Percentiles rank a stretch among this genome's conserved stretches.
Evolutionary conservation across 92 coral and sea anemone genomes (phyloP).

Genomic region (Porites evermanni): DNA sequence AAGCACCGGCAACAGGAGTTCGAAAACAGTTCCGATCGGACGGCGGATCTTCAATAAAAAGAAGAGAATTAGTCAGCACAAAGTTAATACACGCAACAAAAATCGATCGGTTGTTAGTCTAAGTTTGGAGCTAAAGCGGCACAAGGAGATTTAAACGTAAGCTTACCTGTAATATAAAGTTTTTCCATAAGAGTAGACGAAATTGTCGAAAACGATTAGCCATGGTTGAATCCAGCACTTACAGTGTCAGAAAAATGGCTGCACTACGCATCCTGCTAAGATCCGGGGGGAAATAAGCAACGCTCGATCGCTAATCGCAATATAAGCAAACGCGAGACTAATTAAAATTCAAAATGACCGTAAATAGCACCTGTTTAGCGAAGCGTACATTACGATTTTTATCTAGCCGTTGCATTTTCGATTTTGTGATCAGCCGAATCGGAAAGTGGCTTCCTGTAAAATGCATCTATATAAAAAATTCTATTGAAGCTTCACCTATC

Average conservation of each 20-base stretch:
- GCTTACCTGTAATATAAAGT: conserved; percentile 93
- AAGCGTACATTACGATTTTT: too few relatives aligned
- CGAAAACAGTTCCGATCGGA: conserved; percentile 93
- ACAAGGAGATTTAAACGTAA: not conserved
- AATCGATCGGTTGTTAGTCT: not conserved
- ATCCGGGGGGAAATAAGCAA: not conserved
- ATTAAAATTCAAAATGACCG: too few relatives aligned
- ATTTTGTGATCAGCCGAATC: too few relatives aligned
- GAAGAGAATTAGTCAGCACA: not conserved
- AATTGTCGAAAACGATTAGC: conserved; percentile 95
- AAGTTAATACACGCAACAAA: not conserved
- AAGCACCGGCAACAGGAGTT: conserved; percentile 85
- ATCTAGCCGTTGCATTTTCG: too few relatives aligned
- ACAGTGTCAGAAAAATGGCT: not conserved
- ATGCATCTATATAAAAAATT: too few relatives aligned
- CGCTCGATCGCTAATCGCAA: not conserved
- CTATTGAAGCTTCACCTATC: too few relatives aligned
- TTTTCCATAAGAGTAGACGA: conserved; percentile 96
- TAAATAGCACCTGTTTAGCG: too few relatives aligned
- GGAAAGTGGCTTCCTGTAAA: too few relatives aligned
- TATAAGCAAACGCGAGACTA: too few relatives aligned
- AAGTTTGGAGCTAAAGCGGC: not conserved
- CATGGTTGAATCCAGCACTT: conserved; percentile 14
- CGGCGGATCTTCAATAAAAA: conserved; percentile 76
- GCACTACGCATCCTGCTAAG: not conserved